Conservation (phyloP, 2,113 vertebrate genomes). For the Thunnus maccoyii region DNA sequence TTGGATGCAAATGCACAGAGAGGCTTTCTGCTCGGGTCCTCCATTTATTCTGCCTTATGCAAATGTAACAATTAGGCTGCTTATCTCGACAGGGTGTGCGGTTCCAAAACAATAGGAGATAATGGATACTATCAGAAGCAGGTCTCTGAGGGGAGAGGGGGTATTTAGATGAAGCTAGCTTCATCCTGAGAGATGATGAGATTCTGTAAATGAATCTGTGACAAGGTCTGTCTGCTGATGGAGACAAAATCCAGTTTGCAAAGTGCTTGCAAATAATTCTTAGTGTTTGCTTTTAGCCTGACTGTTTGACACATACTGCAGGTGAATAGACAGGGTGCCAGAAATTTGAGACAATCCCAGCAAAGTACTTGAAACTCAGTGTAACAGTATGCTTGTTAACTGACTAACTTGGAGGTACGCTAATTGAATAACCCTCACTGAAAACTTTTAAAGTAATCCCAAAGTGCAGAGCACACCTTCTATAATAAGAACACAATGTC, state of each 20-base stretch:
- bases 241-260: not conserved
- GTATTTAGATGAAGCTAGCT: conserved; percentile 5
- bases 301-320: not conserved
- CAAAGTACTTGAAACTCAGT: no score
- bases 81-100: conserved; percentile 9
- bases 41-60: conserved; percentile 23
- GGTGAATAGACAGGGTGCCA: not conserved
- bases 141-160: not conserved
- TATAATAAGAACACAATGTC: not conserved
- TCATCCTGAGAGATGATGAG: conserved; percentile 7
- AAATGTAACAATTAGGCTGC: conserved; percentile 25
- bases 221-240: not conserved
- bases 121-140: conserved; percentile 12
- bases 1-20: conserved; percentile 26
- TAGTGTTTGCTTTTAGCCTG: not conserved
- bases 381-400: no score
- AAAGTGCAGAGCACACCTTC: not conserved
- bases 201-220: not conserved
- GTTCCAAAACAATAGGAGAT: conserved; percentile 16
- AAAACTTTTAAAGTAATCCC: not conserved
- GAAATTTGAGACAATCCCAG: not conserved
- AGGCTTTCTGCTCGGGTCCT: not conserved
- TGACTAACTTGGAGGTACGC: no score
- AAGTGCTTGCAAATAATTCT: not conserved
- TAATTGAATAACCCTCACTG: not conserved